Evolutionary conservation across 2,888 invertebrate species (phyloP), one percentile per base, ranked within the genome.

Genomic region (Copidosoma aretas): DNA sequence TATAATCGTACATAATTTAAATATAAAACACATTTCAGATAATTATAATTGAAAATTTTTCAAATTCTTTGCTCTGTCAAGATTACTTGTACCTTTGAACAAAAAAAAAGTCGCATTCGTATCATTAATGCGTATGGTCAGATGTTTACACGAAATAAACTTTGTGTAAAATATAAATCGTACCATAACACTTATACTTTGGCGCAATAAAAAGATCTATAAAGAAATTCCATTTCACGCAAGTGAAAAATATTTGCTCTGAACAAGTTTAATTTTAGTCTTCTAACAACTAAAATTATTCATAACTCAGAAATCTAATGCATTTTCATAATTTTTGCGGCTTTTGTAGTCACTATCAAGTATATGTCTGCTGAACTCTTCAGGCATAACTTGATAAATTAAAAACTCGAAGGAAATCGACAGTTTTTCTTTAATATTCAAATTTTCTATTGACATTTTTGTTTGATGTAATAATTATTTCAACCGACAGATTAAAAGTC

Each of bases 111-210:
- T 22, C 22, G 56, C 73, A 67, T 70, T 76, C 76, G 77, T 73
- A 73, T 78, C 73, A 76, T 77, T 74, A 73, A 70, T 77, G 76
- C 77, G 75, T 73, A 66, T 59, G 60, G 67, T 64, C 61, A 70
- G 32, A 17, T 60, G 59, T 63, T 52, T 61, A 61, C 46, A 41
- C n/a, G 22, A 57, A 57, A 52, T 52, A 17, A 46, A n/a, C 19
- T 52, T 52, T 52, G 19, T 52, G n/a, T 4, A 52, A 21, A 46
- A 8, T 15, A 3, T 46, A 17, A 46, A 46, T 17, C 3, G 12
- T 46, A 12, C 17, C 43, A 46, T 46, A 46, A 46, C 14, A 46
- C 8, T 3, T 14, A 14, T 46, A 17, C 43, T 46, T 46, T 17
- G 17, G 12, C 43, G 43, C 43, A 46, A 46, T 17, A 17, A 4